Percentiles rank a stretch among this genome's conserved stretches.
Conservation (phyloP, 2,888 invertebrate genomes). For the Melolontha melolontha region DNA sequence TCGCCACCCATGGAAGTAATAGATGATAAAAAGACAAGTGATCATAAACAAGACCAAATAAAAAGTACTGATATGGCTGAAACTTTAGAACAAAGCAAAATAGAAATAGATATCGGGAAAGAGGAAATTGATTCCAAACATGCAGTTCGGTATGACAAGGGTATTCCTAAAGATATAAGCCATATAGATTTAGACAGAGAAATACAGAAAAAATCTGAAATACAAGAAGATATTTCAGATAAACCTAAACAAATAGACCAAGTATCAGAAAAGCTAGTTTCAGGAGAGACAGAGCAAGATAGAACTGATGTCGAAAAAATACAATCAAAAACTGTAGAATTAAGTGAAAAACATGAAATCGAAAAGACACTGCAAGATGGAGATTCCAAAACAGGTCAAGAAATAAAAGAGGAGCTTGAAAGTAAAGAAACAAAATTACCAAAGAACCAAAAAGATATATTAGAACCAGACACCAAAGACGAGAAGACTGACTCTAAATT, state of each 20-base stretch:
- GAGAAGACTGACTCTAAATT: no score
- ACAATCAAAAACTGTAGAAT: slow-evolving; percentile 33
- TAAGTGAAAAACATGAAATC: slow-evolving; percentile 18
- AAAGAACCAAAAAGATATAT: no score
- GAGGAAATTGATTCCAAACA: neutral
- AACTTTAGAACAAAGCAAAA: neutral
- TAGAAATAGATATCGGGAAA: neutral
- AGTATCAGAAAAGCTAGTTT: neutral
- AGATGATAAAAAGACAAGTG: slow-evolving; percentile 36
- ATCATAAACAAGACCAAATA: slow-evolving; percentile 51
- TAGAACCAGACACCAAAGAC: no score
- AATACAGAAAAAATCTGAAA: no score
- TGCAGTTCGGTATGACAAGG: neutral
- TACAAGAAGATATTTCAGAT: no score
- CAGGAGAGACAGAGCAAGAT: neutral
- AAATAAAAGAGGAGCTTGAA: neutral
- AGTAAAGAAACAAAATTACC: neutral
- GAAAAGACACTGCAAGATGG: neutral
- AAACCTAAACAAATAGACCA: neutral
- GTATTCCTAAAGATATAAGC: neutral
- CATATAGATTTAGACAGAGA: no score
- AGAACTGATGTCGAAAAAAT: neutral
- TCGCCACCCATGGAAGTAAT: neutral
- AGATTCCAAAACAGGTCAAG: neutral
- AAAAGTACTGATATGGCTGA: neutral